Evolutionary conservation across 2,797 vertebrate species (phyloP).

Genomic region (Hyperoplus immaculatus): DNA sequence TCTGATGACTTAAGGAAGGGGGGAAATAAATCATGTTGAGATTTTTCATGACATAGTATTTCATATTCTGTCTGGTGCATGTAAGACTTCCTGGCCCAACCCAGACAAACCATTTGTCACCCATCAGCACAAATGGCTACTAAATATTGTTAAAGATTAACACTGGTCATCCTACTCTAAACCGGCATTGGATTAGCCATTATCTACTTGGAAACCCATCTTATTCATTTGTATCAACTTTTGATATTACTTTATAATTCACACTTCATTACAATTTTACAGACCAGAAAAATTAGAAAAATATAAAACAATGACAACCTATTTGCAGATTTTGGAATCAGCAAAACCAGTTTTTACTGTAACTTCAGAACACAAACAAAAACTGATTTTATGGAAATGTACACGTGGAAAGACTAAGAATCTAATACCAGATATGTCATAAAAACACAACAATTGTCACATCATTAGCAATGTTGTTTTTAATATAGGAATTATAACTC

Average conservation of each 20-base stretch:
- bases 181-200: conserved; percentile 59
- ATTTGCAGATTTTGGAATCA: not conserved
- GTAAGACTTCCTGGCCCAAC: conserved; percentile 50
- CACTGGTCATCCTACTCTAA: conserved; percentile 72
- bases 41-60: conserved; percentile 11
- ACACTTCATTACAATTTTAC: not conserved
- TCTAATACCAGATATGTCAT: not conserved
- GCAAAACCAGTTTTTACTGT: not conserved
- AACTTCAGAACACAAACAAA: not conserved
- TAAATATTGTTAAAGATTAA: conserved; percentile 88
- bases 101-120: conserved; percentile 67
- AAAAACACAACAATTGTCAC: not conserved
- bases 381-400: not conserved
- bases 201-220: conserved; percentile 23
- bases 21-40: not conserved
- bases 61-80: conserved; percentile 19
- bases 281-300: not conserved
- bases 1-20: not conserved
- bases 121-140: conserved; percentile 85
- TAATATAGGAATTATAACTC: not conserved
- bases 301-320: not conserved
- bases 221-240: not conserved
- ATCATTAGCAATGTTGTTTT: not conserved
- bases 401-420: not conserved
- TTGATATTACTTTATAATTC: not conserved